Base-by-base conservation (phyloP, 1,140 invertebrate genomes). In the Hylyphantes graminicola region DNA sequence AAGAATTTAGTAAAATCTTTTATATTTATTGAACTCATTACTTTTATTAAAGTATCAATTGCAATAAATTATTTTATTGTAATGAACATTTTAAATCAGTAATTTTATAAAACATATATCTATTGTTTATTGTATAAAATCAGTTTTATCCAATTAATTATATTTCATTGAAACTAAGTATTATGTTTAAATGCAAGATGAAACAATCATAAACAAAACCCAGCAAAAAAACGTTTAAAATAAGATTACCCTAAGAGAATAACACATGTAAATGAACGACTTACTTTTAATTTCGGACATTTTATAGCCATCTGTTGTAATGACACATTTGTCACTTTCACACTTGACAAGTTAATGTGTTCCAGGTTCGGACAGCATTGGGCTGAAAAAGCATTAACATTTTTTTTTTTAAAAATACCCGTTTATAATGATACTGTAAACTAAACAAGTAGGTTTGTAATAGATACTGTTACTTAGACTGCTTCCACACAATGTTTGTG, bases 301-400 rank as follows among this genome's bases (percentile, higher is more conserved):
- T 87, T 87, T 55, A 85, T 74, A 19, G 86, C 85, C 63, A 87
- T 53, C 50, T 87, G 86, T 50, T 87, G 86, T 9, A 87, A n/a
- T 15, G 86, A 87, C n/a, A 87, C 86, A 77, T 86, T 87, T 48
- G 85, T 87, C 54, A 86, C 74, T 54, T 83, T 82, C 13, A 87
- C 67, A 67, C 85, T 73, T 51, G 86, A 85, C 64, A 87, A 68
- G 76, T 87, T 87, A 67, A 86, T 72, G 12, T 70, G 61, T 74
- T 86, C 86, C 64, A 86, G 74, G 72, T 86, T 85, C 7, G 86
- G 85, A 54, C 78, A 86, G 53, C 67, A 78, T 19, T 86, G 86
- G 54, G 85, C 84, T 85, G 50, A 0, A 76, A 73, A 68, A 61
- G 57, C 7, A 65, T 59, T 6, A 59, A 59, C 5, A 59, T 0